phyloP scores from a whole-genome alignment of 1,140 invertebrate species.

The Ostrea edulis region DNA sequence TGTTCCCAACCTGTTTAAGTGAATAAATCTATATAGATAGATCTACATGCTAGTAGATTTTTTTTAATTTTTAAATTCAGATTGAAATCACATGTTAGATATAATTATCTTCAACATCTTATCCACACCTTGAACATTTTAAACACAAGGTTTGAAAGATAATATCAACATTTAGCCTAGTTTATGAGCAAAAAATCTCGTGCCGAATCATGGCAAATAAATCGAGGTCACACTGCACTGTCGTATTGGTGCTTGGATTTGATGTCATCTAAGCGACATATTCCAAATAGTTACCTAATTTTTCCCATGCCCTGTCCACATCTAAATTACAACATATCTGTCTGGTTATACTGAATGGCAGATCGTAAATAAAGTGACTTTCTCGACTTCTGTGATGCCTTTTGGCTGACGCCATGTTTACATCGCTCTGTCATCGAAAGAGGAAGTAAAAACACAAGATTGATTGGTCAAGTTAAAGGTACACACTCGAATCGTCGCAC shows the following conservation, averaged over 20 bases:
- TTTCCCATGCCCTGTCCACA: constrained; percentile 55
- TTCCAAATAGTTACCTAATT: constrained; percentile 48
- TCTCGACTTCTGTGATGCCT: background rate
- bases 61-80: too few species aligned
- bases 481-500: background rate
- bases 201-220: background rate
- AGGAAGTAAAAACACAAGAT: background rate
- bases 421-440: background rate
- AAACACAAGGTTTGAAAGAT: too few species aligned
- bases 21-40: too few species aligned
- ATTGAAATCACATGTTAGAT: too few species aligned
- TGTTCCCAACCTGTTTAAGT: too few species aligned
- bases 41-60: too few species aligned
- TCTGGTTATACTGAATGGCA: constrained; percentile 56
- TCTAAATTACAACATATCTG: constrained; percentile 53
- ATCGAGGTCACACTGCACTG: background rate
- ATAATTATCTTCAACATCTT: too few species aligned
- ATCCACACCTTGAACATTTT: too few species aligned
- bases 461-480: background rate
- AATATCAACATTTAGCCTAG: too few species aligned
- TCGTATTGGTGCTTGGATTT: background rate
- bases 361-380: constrained; percentile 51
- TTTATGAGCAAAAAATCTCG: too few species aligned
- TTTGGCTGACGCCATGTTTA: constrained; percentile 41
- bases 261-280: background rate